phyloP scores from a whole-genome alignment of 2,888 invertebrate species.

The Caenorhabditis becei region DNA sequence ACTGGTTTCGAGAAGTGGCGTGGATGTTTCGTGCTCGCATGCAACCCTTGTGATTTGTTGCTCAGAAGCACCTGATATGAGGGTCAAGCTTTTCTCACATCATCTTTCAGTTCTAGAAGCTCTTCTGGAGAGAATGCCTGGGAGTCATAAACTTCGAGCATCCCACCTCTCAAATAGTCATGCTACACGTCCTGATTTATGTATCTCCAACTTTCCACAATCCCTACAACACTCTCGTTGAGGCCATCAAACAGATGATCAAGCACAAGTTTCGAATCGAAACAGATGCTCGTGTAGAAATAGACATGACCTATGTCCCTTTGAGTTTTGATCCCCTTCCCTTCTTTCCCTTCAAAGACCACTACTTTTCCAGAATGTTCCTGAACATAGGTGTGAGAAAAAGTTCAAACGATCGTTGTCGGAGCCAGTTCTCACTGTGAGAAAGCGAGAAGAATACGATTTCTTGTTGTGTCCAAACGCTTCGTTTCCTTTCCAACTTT shows the following conservation, averaged over 20 bases:
- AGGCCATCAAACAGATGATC: background rate
- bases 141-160: too few species aligned
- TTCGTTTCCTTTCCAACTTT: conserved; percentile 17
- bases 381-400: too few species aligned
- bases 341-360: too few species aligned
- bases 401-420: background rate
- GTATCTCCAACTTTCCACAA: too few species aligned
- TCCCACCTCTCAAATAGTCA: too few species aligned
- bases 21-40: conserved; percentile 5
- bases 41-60: background rate
- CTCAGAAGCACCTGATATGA: background rate
- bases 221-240: too few species aligned
- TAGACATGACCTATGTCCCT: background rate
- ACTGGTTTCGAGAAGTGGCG: conserved; percentile 28
- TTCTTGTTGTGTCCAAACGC: background rate
- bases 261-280: background rate
- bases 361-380: too few species aligned
- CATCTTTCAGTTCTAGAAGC: too few species aligned
- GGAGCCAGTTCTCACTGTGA: conserved; percentile 2
- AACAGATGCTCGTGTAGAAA: background rate
- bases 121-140: too few species aligned
- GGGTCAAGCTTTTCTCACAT: background rate
- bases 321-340: background rate
- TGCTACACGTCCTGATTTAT: too few species aligned
- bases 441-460: background rate